Percentiles rank a stretch among this genome's conserved stretches.
Conservation (phyloP, 1,140 invertebrate species). For the Trialeurodes vaporariorum region DNA sequence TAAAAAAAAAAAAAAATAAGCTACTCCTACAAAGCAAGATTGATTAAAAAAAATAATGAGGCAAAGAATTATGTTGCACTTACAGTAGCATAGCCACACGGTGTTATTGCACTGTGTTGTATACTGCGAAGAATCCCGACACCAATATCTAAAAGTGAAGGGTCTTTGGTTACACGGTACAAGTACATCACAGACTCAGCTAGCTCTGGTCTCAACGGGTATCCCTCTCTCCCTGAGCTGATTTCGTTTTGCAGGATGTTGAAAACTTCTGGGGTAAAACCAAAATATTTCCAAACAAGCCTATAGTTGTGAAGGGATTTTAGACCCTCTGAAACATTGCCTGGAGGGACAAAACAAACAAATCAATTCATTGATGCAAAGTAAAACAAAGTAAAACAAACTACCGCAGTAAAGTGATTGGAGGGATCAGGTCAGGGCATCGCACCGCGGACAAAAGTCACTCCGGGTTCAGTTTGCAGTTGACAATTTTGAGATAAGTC, state of each 20-base stretch:
- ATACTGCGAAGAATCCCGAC: conserved; percentile 81
- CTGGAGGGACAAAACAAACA: conserved; percentile 36
- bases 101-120: conserved; percentile 77
- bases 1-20: too few relatives aligned
- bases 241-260: conserved; percentile 82
- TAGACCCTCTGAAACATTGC: conserved; percentile 82
- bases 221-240: conserved; percentile 74
- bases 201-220: conserved; percentile 90
- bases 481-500: too few relatives aligned
- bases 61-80: too few relatives aligned
- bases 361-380: conserved; percentile 11
- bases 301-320: conserved; percentile 92
- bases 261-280: conserved; percentile 95
- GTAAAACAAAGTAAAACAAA: neutral
- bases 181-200: conserved; percentile 96
- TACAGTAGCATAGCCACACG: conserved; percentile 96
- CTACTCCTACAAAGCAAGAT: too few relatives aligned
- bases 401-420: neutral
- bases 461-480: too few relatives aligned
- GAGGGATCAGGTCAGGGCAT: neutral
- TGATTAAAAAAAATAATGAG: too few relatives aligned
- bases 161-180: conserved; percentile 81
- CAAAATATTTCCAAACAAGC: conserved; percentile 91
- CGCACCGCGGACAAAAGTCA: too few relatives aligned
- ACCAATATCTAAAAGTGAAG: conserved; percentile 78